Base-by-base conservation (phyloP, 64 coral and sea anemone genomes). In the Montipora sp. region DNA sequence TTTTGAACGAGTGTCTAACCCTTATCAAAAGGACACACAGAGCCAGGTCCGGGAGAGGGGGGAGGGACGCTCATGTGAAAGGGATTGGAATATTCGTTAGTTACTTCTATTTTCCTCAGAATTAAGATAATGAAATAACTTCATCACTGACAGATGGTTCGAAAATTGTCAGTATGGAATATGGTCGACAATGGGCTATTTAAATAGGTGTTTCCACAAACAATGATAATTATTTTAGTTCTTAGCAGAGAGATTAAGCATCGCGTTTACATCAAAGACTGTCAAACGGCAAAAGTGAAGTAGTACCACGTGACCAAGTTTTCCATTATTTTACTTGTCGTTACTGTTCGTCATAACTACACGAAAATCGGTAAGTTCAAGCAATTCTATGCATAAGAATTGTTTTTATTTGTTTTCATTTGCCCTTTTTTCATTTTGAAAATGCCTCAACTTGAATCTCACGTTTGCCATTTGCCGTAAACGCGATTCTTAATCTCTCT, bases 231-330 rank as follows among this genome's bases (percentile, higher is more conserved):
- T 71, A 71, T 71, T 71, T 71, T 71, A 71, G 68, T 71, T 71
- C 68, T n/a, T n/a, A 71, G 68, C 16, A 71, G 68, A 71, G 67
- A 71, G 67, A 71, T 71, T 71, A 71, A 71, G 67, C 67, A 71
- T 71, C 67, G 67, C 67, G 67, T 71, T 71, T 71, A 71, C 67
- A 71, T 71, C 67, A 71, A 71, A 71, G 67, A 5, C 67, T 71
- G 8, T 71, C 67, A 71, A 71, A 71, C 67, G 67, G 67, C 67
- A 71, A 71, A 71, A 71, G 67, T 71, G 67, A 71, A 71, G 14
- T 71, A 71, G 53, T 57, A 57, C 53, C 53, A 57, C 53, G 53
- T 57, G 53, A 57, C 53, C 53, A 57, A 57, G 53, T 57, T 57
- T 57, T 57, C 53, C 53, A 57, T 57, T 57, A 57, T 57, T 57